A percentile compares a stretch with the other conserved stretches of the same genome.
Conservation (phyloP, 53 echinoderm and acorn worm species). For the Actinopyga echinites region DNA sequence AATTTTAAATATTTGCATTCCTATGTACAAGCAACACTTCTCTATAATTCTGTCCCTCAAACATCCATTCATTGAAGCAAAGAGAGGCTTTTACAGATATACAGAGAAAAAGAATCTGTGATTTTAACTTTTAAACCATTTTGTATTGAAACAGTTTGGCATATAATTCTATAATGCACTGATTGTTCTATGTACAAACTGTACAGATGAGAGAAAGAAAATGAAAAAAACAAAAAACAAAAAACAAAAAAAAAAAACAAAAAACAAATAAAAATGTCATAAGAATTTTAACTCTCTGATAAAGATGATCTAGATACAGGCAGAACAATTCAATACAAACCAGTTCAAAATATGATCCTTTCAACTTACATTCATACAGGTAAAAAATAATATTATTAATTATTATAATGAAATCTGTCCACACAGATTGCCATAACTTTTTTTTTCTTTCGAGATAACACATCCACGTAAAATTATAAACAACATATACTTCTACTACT, state of each 20-base stretch:
- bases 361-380: neutral
- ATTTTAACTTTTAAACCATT: slow-evolving; percentile 7
- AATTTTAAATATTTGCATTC: too few species aligned
- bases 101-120: neutral
- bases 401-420: too few species aligned
- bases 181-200: slow-evolving; percentile 44
- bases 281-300: slow-evolving; percentile 26
- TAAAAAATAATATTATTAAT: too few species aligned
- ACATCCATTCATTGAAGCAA: too few species aligned
- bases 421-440: too few species aligned
- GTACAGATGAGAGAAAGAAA: slow-evolving; percentile 11
- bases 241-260: neutral
- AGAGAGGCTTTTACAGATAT: too few species aligned
- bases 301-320: slow-evolving; percentile 33
- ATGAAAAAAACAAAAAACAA: neutral
- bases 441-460: too few species aligned
- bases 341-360: slow-evolving; percentile 39
- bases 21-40: too few species aligned
- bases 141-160: slow-evolving; percentile 51
- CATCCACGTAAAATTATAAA: too few species aligned
- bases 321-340: slow-evolving; percentile 47
- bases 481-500: too few species aligned
- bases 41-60: too few species aligned
- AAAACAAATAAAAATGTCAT: neutral
- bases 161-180: slow-evolving; percentile 54